These are phyloP conservation scores for Bombus haemorrhoidalis DNA, from an alignment of 1,140 invertebrate genomes.

Conservation along the genomic window DNA sequence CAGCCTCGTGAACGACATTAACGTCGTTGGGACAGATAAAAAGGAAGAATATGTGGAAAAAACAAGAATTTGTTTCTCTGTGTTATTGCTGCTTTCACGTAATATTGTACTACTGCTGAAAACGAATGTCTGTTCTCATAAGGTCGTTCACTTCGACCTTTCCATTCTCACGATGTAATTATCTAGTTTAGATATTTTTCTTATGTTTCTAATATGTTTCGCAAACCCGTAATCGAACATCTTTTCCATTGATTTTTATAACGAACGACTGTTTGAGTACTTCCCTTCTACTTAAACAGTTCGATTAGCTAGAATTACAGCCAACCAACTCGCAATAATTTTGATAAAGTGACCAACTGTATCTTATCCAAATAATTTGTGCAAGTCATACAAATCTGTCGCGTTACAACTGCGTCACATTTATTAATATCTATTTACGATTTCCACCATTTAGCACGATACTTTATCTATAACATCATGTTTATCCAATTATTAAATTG, in stretches of 20 bases:
- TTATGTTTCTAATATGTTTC: not conserved
- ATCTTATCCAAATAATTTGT: not conserved
- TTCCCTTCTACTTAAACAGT: not conserved
- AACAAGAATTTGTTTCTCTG: not conserved
- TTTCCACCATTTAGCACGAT: too few species aligned
- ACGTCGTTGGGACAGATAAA: not conserved
- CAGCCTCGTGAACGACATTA: slow-evolving; percentile 2
- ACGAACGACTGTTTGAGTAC: not conserved
- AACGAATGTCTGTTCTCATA: slow-evolving; percentile 37
- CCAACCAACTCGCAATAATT: not conserved
- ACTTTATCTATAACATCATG: not conserved
- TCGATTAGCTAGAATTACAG: not conserved
- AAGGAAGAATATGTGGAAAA: slow-evolving; percentile 20
- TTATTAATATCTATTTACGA: not conserved
- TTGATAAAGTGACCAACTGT: too few species aligned
- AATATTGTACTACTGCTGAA: slow-evolving; percentile 4
- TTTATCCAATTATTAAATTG: not conserved
- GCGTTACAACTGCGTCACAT: not conserved
- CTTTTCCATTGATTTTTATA: not conserved
- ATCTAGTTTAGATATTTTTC: not conserved
- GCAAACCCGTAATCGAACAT: not conserved
- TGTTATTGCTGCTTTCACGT: slow-evolving; percentile 27
- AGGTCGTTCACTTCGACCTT: slow-evolving; percentile 38
- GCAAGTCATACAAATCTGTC: not conserved
- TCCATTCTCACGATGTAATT: not conserved